These are phyloP conservation scores for Lamprotornis superbus DNA, from an alignment of 2,113 vertebrate genomes.

Conservation along the genomic window DNA sequence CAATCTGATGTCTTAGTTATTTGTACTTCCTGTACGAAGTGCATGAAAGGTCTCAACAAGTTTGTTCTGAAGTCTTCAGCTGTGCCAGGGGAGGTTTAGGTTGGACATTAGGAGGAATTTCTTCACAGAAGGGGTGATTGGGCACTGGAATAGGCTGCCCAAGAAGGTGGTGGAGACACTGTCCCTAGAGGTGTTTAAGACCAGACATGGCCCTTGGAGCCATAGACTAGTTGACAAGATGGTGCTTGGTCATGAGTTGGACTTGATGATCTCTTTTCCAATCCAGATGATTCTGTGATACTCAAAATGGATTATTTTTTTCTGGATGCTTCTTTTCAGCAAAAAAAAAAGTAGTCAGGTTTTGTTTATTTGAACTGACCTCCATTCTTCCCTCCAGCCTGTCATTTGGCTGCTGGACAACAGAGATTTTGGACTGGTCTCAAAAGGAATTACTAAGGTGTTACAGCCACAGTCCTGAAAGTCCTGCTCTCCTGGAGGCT, in stretches of 20 bases:
- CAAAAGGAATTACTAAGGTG: neutral
- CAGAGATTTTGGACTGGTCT: neutral
- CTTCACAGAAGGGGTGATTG: neutral
- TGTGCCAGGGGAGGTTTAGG: neutral
- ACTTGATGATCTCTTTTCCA: neutral
- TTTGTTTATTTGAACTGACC: neutral
- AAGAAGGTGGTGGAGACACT: no score
- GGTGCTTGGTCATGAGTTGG: fast-evolving
- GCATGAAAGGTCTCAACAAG: neutral
- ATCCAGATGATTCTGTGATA: neutral
- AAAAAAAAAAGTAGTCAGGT: neutral
- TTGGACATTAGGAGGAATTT: neutral
- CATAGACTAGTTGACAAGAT: neutral
- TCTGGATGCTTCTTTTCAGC: neutral
- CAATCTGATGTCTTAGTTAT: neutral
- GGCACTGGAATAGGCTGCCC: neutral
- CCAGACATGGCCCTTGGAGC: no score
- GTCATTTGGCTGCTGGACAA: neutral
- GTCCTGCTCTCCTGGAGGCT: neutral
- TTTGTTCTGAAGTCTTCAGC: neutral
- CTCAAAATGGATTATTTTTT: neutral
- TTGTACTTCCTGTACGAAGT: neutral
- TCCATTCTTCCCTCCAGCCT: neutral
- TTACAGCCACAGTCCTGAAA: neutral
- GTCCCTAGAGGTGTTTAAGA: neutral